Base-by-base conservation (phyloP, 2,797 vertebrate genomes). In the Bradypus variegatus region DNA sequence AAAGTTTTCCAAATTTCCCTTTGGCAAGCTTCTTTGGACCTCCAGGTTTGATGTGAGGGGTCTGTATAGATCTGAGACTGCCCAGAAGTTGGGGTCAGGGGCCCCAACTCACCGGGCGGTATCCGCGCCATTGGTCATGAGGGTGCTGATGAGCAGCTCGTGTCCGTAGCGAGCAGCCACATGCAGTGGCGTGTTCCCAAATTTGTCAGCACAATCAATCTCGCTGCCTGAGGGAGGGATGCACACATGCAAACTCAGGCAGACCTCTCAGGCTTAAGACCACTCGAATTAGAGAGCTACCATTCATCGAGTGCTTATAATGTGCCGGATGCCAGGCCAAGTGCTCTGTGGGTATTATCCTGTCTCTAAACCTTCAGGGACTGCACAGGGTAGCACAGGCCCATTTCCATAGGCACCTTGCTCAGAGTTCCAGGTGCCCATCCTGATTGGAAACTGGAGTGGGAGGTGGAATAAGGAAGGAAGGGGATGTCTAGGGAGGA, bases 101-200 rank as follows among this genome's bases (percentile, higher is more conserved):
- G 60, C 23, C 75, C 19, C 1, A 23, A 86, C 95, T 93, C 55
- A 99, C 99, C 99, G 98, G 97, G 99, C 98, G 81, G 98, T 99
- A 96, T 99, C 99, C 95, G 98, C 98, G 97, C 99, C 98, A 95
- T 99, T 99, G 96, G 98, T 99, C 98, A 99, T 99, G 96, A 99
- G 98, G 96, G 98, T 99, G 97, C 98, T 99, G 97, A 99, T 99
- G 96, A 99, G 98, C 97, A 99, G 98, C 97, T 99, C 99, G 85
- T 99, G 99, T 97, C 99, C 99, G 1, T 99, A 99, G 97, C 99
- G 99, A 98, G 99, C 99, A 98, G 99, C 99, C 97, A 99, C 98
- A 62, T 99, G 99, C 97, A 99, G 98, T 96, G 99, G 98, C 94
- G 99, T 99, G 98, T 99, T 99, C 98, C 99, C 99, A 97, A 98